Evolutionary conservation across 2,797 vertebrate genomes (phyloP).

Genomic region (Sebastes paucispinis): DNA sequence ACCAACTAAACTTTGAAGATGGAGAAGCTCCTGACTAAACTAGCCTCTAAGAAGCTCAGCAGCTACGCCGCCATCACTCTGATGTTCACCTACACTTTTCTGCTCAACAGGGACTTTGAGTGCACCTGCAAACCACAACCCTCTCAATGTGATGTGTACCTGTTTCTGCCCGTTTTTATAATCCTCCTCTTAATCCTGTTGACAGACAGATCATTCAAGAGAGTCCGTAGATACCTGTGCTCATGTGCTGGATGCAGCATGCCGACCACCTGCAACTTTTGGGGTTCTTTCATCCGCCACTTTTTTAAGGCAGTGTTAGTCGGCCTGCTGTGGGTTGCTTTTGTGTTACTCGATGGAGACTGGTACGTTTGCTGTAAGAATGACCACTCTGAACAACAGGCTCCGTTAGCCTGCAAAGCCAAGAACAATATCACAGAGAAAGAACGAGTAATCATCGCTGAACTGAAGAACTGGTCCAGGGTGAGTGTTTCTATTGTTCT

Average conservation of each 20-base stretch:
- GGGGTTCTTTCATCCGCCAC: not conserved
- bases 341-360: too few species aligned
- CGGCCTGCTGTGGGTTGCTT: not conserved
- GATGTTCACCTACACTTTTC: too few species aligned
- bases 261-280: too few species aligned
- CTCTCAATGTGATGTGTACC: accelerated
- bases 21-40: accelerated
- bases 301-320: accelerated
- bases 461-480: accelerated
- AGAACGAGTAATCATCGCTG: accelerated
- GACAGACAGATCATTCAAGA: too few species aligned
- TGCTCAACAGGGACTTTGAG: accelerated
- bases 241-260: accelerated
- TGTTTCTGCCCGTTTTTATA: accelerated
- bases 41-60: accelerated
- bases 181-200: too few species aligned
- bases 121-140: accelerated
- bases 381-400: not conserved
- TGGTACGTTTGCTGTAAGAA: too few species aligned
- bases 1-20: too few species aligned
- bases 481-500: too few species aligned
- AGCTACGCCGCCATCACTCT: accelerated
- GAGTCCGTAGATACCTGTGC: too few species aligned
- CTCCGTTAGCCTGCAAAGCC: too few species aligned
- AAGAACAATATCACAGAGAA: too few species aligned